Conservation (phyloP, 2,113 vertebrate genomes). For the Sturnira hondurensis region DNA sequence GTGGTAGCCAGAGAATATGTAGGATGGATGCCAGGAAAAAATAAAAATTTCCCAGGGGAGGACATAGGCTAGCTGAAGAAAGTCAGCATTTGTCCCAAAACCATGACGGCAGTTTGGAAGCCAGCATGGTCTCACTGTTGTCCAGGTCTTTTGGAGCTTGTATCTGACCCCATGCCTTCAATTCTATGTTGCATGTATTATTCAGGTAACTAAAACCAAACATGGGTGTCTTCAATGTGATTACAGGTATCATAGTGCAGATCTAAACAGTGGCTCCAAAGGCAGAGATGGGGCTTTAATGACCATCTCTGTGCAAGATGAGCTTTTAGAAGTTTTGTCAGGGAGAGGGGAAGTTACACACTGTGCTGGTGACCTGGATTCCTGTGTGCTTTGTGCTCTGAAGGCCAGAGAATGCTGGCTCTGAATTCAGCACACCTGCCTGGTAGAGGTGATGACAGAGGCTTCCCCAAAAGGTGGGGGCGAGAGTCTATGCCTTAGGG, state of each 20-base stretch:
- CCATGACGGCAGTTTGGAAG: background rate
- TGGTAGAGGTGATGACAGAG: background rate
- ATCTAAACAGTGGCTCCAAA: background rate
- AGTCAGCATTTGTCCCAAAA: background rate
- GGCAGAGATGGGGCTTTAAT: background rate
- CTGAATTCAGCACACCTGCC: background rate
- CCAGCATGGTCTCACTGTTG: background rate
- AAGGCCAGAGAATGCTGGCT: background rate
- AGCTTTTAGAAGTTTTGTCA: background rate
- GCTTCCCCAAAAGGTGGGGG: background rate
- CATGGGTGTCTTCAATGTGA: background rate
- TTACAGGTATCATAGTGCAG: background rate
- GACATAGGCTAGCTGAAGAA: background rate
- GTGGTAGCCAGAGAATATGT: constrained; percentile 36
- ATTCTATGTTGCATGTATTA: background rate
- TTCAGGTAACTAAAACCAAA: background rate
- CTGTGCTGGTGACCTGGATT: background rate
- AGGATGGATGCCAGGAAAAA: constrained; percentile 55
- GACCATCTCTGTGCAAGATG: rapidly evolving
- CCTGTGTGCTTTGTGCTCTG: background rate
- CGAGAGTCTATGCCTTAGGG: background rate
- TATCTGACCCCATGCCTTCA: background rate
- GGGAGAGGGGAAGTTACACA: background rate
- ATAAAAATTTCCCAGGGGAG: constrained; percentile 51
- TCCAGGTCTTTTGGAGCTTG: background rate